Evolutionary conservation across 2,888 invertebrate genomes (phyloP).

Genomic region (Tetragonula carbonaria): DNA sequence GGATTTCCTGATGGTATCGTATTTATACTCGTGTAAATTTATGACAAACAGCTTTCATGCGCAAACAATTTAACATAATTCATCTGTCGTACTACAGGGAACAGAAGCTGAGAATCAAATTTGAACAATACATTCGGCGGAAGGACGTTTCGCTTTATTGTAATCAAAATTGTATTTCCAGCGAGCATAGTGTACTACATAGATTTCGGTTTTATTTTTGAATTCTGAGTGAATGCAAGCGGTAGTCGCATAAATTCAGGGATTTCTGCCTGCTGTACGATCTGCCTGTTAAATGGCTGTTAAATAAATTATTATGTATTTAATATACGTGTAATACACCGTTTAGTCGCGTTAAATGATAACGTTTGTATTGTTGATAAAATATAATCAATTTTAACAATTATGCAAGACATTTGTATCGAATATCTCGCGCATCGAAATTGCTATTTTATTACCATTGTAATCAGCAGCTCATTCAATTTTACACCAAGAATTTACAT

Average conservation of each 20-base stretch:
- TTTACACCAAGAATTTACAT: conserved; percentile 6
- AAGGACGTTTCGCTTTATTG: not conserved
- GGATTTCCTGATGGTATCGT: not conserved
- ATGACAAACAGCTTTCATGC: not conserved
- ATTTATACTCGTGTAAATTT: not conserved
- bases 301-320: not conserved
- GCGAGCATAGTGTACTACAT: no score
- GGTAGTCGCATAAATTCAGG: no score
- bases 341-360: not conserved
- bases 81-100: not conserved
- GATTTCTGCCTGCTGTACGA: no score
- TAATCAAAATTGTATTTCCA: not conserved
- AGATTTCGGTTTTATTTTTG: not conserved
- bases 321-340: conserved; percentile 3
- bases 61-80: not conserved
- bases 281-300: not conserved
- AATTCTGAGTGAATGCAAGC: not conserved
- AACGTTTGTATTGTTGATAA: not conserved
- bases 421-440: not conserved
- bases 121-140: not conserved
- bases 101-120: not conserved
- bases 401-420: not conserved
- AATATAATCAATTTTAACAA: conserved; percentile 24
- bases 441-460: conserved; percentile 16
- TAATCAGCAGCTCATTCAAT: conserved; percentile 12